phyloP scores from a whole-genome alignment of 2,888 invertebrate species.

The Rhogogaster chlorosoma region DNA sequence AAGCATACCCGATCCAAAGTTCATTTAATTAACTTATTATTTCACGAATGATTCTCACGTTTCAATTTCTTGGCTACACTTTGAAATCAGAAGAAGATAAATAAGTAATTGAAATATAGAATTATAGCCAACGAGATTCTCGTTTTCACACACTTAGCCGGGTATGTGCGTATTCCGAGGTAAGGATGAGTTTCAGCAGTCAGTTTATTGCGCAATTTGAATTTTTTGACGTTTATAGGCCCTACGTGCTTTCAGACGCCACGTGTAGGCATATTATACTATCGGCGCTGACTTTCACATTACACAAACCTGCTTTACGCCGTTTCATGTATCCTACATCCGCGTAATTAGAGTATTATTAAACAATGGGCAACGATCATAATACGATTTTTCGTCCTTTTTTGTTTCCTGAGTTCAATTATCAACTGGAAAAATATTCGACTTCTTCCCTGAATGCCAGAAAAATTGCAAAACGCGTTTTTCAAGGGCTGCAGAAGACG shows the following conservation, averaged over 20 bases:
- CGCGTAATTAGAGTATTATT: constrained; percentile 19
- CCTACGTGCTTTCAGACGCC: constrained; percentile 16
- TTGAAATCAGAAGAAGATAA: background rate
- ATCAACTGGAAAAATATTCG: background rate
- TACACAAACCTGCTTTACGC: constrained; percentile 12
- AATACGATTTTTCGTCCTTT: background rate
- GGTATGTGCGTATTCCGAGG: background rate
- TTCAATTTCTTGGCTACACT: background rate
- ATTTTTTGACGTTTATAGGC: constrained; percentile 19
- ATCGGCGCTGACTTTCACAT: constrained; percentile 30
- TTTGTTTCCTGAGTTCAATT: background rate
- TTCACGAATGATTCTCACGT: background rate
- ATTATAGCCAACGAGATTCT: background rate
- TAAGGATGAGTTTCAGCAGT: background rate
- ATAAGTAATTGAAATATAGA: background rate
- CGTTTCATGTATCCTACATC: background rate
- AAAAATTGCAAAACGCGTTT: background rate
- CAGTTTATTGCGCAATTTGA: constrained; percentile 1
- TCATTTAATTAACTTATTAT: constrained; percentile 15
- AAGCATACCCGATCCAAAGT: background rate
- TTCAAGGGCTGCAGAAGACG: background rate
- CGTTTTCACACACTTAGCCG: background rate
- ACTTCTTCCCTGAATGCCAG: background rate
- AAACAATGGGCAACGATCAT: background rate
- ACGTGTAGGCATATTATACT: constrained; percentile 12